A percentile compares a stretch with the other conserved stretches of the same genome.
Conservation (phyloP, 2,797 vertebrate genomes). For the Pantherophis vulpinus region DNA sequence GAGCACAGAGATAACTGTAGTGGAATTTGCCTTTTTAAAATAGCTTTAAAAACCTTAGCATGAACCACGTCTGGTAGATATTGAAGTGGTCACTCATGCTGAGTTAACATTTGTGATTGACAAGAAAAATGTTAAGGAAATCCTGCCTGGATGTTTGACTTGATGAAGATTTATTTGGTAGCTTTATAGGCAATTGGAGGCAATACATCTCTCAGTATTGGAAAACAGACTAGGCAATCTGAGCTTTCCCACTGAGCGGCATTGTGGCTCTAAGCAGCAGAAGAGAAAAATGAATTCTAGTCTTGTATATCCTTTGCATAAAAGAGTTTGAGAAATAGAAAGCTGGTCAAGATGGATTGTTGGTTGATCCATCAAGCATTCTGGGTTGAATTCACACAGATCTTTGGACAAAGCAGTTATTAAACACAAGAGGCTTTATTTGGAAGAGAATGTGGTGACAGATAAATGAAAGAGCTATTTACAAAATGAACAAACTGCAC, state of each 20-base stretch:
- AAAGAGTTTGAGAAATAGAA: not conserved
- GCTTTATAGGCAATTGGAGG: not conserved
- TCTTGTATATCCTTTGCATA: not conserved
- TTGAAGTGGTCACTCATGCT: not conserved
- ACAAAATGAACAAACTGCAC: slow-evolving; percentile 1
- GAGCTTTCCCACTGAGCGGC: not conserved
- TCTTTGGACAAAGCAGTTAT: not conserved
- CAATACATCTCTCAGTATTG: not conserved
- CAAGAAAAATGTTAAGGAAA: not conserved
- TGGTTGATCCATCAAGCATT: no score
- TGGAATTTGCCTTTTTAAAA: not conserved
- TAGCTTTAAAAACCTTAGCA: not conserved
- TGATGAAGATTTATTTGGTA: not conserved
- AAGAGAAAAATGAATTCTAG: not conserved
- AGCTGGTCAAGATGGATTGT: no score
- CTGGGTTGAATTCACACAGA: not conserved
- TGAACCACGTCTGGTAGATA: not conserved
- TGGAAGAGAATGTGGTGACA: slow-evolving; percentile 43
- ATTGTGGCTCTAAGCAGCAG: not conserved
- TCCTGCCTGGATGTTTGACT: not conserved
- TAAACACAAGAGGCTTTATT: slow-evolving; percentile 56
- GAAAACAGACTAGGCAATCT: not conserved
- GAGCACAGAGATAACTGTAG: not conserved
- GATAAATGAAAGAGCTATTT: slow-evolving; percentile 54
- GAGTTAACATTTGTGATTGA: not conserved